These are phyloP conservation scores for Brachionus manjavacas DNA, from an alignment of 1,140 invertebrate species.

Conservation along the genomic window DNA sequence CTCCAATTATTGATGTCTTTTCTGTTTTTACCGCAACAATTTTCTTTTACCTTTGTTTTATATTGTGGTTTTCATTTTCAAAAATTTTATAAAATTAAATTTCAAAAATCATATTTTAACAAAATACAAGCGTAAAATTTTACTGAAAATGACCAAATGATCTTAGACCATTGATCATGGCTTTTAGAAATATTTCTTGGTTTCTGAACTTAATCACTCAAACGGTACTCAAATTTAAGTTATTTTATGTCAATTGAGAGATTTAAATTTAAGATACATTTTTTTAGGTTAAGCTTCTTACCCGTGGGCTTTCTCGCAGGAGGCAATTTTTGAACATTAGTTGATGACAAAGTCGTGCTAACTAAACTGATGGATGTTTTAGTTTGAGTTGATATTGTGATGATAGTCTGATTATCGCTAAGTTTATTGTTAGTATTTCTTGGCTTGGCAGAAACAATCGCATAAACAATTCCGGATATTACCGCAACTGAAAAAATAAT, in stretches of 20 bases:
- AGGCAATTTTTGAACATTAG: not conserved
- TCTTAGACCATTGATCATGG: no score
- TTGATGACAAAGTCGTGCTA: not conserved
- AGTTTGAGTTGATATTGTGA: not conserved
- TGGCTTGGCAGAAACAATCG: not conserved
- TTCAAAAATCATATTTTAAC: no score
- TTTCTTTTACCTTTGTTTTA: no score
- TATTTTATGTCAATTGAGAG: no score
- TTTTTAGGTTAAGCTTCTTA: not conserved
- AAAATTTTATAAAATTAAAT: no score
- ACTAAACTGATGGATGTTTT: not conserved
- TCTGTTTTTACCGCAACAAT: not conserved
- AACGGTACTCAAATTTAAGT: no score
- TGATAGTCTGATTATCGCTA: not conserved
- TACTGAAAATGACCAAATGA: no score
- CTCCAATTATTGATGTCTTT: not conserved
- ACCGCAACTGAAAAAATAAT: not conserved
- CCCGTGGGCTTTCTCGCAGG: not conserved
- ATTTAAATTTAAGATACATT: no score
- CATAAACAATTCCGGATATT: constrained; percentile 1
- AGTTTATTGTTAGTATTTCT: not conserved
- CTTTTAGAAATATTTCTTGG: not conserved
- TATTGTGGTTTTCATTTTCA: no score
- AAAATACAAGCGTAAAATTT: no score
- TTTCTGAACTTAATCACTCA: no score